A percentile compares a stretch with the other conserved stretches of the same genome.
Conservation (phyloP, 2,113 vertebrate species). For the Thalassarche chlororhynchos region DNA sequence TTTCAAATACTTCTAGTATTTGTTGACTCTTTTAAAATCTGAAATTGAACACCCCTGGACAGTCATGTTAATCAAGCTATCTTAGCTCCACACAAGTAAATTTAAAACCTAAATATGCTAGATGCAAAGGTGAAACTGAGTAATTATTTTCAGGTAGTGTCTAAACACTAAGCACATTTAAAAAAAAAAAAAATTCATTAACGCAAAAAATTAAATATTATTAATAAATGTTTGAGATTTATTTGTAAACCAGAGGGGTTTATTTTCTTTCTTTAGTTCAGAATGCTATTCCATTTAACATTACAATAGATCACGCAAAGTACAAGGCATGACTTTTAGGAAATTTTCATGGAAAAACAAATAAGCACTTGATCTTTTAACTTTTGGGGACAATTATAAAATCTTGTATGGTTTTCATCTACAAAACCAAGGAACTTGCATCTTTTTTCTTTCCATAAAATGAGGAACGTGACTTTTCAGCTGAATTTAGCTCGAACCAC, state of each 20-base stretch:
- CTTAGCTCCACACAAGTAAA: background rate
- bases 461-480: background rate
- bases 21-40: background rate
- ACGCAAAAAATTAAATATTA: background rate
- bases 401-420: background rate
- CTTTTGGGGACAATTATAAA: background rate
- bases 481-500: background rate
- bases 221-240: background rate
- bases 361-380: background rate
- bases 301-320: background rate
- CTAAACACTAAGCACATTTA: background rate
- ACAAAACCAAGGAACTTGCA: background rate
- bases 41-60: background rate
- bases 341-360: background rate
- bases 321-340: background rate
- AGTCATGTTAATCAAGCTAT: background rate
- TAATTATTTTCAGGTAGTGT: background rate
- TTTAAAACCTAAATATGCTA: background rate
- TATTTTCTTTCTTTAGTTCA: background rate
- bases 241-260: background rate
- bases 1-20: background rate
- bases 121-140: background rate
- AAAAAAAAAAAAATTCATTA: background rate
- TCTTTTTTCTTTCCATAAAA: background rate
- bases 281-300: background rate